These are phyloP conservation scores for Heteronetta atricapilla DNA, from an alignment of 2,113 vertebrate genomes.

Conservation along the genomic window DNA sequence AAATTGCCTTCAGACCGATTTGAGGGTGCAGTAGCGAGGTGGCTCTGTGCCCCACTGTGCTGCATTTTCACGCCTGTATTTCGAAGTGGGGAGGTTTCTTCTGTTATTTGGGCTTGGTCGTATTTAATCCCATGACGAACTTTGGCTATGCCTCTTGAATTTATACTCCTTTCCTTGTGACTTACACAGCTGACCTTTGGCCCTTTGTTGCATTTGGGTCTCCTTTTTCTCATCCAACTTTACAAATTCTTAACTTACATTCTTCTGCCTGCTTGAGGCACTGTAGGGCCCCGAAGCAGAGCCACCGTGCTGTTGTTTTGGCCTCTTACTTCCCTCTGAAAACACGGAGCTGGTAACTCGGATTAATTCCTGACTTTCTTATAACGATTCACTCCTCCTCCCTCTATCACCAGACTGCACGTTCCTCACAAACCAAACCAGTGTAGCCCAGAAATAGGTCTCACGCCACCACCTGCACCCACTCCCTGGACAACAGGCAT, in stretches of 20 bases:
- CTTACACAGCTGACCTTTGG: neutral
- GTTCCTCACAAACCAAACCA: neutral
- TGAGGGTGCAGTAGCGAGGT: neutral
- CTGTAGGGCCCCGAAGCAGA: neutral
- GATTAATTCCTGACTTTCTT: neutral
- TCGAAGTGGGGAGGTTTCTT: neutral
- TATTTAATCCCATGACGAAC: neutral
- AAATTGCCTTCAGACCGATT: neutral
- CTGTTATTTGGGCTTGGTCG: neutral
- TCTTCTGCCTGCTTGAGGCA: neutral
- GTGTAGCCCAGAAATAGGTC: constrained; percentile 10
- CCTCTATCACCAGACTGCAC: neutral
- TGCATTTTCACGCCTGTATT: neutral
- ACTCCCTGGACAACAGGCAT: neutral
- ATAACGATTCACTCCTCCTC: neutral
- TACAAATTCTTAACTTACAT: neutral
- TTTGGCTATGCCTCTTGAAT: neutral
- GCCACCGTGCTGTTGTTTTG: neutral
- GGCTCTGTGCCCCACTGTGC: neutral
- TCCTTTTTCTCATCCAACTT: neutral
- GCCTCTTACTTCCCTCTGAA: neutral
- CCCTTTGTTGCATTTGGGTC: neutral
- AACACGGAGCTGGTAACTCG: neutral
- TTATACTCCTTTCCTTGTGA: neutral
- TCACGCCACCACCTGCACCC: neutral